Evolutionary conservation across 1,140 invertebrate species (phyloP).

Genomic region (Vanessa tameamea): DNA sequence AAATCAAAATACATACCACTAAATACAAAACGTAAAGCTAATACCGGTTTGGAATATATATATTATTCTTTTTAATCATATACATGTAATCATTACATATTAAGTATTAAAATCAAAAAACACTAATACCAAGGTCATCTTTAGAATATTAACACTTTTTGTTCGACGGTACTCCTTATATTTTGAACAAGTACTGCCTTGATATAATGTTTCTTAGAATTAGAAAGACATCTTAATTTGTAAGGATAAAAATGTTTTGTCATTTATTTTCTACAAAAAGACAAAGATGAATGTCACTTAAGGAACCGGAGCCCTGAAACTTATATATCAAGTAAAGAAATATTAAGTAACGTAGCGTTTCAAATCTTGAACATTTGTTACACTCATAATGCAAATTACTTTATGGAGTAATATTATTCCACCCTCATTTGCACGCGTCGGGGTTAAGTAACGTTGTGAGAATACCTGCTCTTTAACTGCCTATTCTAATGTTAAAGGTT

Average conservation of each 20-base stretch:
- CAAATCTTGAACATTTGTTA: constrained; percentile 19
- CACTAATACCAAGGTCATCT: too few species aligned
- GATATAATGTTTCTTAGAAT: too few species aligned
- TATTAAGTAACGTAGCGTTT: neutral
- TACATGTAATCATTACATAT: too few species aligned
- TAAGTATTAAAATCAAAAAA: too few species aligned
- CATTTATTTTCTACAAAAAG: neutral
- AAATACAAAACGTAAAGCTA: too few species aligned
- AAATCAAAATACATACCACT: too few species aligned
- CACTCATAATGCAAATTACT: constrained; percentile 17
- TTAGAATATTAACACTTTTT: too few species aligned
- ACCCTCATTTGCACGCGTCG: constrained; percentile 4
- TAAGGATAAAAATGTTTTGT: neutral
- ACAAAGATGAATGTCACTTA: neutral
- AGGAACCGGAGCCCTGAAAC: neutral
- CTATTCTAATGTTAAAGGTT: constrained; percentile 7
- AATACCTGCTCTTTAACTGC: constrained; percentile 7
- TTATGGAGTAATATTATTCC: constrained; percentile 3
- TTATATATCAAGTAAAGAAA: neutral
- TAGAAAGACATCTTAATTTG: too few species aligned
- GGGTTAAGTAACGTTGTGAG: constrained; percentile 1
- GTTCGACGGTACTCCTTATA: too few species aligned
- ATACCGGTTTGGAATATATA: too few species aligned
- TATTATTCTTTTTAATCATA: too few species aligned
- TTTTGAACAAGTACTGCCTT: too few species aligned